phyloP scores from a whole-genome alignment of 2,797 vertebrate species.

The Platyrinchus mystaceus region DNA sequence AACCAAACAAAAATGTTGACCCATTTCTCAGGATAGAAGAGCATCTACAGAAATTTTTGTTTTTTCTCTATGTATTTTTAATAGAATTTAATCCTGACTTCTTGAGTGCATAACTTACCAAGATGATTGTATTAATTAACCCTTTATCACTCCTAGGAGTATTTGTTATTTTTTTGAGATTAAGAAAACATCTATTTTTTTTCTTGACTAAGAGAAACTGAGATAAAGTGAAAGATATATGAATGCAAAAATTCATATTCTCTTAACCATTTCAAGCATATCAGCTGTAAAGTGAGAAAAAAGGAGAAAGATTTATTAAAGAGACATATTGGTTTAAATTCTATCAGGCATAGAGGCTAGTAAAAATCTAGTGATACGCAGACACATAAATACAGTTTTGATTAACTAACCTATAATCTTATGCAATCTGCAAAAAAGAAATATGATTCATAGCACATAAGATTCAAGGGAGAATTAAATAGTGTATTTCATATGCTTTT shows the following conservation, averaged over 20 bases:
- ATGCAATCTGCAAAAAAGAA: not conserved
- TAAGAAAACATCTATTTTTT: not conserved
- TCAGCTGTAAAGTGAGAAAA: not conserved
- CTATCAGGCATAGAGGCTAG: not conserved
- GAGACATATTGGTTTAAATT: not conserved
- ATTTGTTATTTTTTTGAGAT: not conserved
- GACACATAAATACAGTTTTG: not conserved
- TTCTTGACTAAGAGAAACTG: not conserved
- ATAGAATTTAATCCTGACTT: not conserved
- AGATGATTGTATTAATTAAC: not conserved
- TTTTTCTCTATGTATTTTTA: not conserved
- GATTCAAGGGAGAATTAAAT: not conserved
- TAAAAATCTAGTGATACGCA: not conserved
- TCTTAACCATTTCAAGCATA: not conserved
- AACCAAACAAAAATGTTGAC: not conserved
- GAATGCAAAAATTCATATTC: not conserved
- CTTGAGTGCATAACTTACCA: not conserved
- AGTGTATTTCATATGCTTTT: not conserved
- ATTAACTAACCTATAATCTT: not conserved
- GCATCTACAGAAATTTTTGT: rapidly evolving
- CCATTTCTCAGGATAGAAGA: not conserved
- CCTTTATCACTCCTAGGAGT: not conserved
- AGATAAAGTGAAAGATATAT: not conserved
- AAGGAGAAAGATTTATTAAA: not conserved
- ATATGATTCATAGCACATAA: not conserved